phyloP scores from a whole-genome alignment of 2,113 vertebrate genomes.

The Haplochromis burtoni region DNA sequence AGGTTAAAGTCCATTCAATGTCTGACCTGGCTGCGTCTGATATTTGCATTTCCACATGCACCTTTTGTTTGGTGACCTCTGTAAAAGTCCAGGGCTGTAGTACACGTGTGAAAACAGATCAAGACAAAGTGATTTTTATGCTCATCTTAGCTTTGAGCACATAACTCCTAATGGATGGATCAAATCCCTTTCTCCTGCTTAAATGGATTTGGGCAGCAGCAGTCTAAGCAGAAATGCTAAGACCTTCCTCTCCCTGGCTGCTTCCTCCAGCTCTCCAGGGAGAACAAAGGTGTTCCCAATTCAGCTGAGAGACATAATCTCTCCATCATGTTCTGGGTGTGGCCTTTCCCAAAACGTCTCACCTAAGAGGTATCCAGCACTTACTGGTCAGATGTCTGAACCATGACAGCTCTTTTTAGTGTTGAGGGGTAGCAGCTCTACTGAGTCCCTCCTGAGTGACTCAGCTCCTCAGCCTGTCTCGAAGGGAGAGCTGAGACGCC shows the following conservation, averaged over 20 bases:
- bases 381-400: background rate
- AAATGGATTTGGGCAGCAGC: background rate
- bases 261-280: background rate
- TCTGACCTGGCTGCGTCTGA: background rate
- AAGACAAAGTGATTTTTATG: background rate
- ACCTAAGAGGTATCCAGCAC: background rate
- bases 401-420: background rate
- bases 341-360: fast-evolving
- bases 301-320: background rate
- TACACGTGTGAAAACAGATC: background rate
- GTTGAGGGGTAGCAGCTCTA: background rate
- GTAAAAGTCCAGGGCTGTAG: background rate
- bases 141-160: background rate
- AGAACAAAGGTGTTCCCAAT: fast-evolving
- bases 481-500: background rate
- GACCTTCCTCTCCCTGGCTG: background rate
- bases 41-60: background rate
- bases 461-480: background rate
- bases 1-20: background rate
- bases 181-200: background rate
- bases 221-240: background rate
- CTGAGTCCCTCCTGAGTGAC: background rate
- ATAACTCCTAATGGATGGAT: background rate
- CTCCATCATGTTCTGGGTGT: background rate
- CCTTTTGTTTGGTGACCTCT: background rate